phyloP scores from a whole-genome alignment of 2,113 vertebrate species.

The Apodemus sylvaticus region DNA sequence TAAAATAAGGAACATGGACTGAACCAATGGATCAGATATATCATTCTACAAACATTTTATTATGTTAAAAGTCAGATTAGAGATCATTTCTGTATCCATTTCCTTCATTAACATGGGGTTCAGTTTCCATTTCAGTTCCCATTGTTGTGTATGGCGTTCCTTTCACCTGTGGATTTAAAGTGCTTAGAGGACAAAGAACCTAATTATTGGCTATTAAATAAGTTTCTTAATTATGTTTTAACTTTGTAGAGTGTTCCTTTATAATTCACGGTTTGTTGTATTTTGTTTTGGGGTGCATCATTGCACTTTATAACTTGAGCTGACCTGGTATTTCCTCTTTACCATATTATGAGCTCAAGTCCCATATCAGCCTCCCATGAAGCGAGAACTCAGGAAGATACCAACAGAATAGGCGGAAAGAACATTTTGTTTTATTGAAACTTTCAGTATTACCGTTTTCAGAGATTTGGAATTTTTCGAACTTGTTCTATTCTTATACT shows the following conservation, averaged over 20 bases:
- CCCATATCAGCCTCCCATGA: neutral
- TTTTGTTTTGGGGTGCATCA: neutral
- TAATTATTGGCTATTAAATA: neutral
- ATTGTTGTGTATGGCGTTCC: neutral
- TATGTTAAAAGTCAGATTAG: neutral
- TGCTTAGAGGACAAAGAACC: neutral
- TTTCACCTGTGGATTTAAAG: neutral
- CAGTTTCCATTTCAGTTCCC: neutral
- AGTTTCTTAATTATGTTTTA: neutral
- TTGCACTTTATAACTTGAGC: neutral
- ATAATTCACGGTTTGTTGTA: neutral
- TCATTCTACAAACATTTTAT: neutral
- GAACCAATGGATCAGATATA: neutral
- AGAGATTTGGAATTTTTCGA: neutral
- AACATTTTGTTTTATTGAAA: neutral
- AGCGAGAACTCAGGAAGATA: too few relatives aligned
- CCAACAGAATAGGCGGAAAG: neutral
- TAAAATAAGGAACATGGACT: neutral
- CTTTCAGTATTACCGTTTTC: neutral
- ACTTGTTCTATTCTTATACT: neutral
- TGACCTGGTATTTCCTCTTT: neutral
- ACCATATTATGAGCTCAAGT: neutral
- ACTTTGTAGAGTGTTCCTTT: neutral
- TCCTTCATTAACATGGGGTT: neutral
- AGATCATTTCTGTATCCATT: neutral